Percentiles rank a stretch among this genome's conserved stretches.
Evolutionary conservation across 2,888 invertebrate genomes (phyloP).

Genomic region (Criorhina ranunculi): DNA sequence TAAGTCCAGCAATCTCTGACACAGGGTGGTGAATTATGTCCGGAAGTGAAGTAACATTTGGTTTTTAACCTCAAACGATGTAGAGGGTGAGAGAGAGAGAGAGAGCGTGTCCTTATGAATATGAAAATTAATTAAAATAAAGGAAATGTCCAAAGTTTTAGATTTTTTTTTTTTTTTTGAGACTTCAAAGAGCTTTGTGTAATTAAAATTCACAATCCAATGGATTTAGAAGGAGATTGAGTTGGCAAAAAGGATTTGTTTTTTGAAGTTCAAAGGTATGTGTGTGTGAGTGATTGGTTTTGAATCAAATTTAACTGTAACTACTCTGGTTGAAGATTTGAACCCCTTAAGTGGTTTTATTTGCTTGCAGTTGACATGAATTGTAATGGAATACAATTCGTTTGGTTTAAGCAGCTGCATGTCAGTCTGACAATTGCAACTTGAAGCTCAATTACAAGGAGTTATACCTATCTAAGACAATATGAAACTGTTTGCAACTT

Average conservation of each 20-base stretch:
- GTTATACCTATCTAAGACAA: no score
- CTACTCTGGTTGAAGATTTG: no score
- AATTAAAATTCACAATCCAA: slow-evolving; percentile 41
- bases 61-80: slow-evolving; percentile 28
- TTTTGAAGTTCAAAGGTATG: not conserved
- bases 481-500: no score
- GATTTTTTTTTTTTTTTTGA: slow-evolving; percentile 1
- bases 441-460: no score
- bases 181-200: slow-evolving; percentile 9
- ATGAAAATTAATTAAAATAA: slow-evolving; percentile 45
- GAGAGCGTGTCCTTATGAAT: slow-evolving; percentile 1
- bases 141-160: slow-evolving; percentile 25
- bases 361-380: no score
- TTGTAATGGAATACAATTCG: no score
- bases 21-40: slow-evolving; percentile 27
- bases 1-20: slow-evolving; percentile 41
- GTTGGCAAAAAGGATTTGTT: not conserved
- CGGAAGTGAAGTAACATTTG: slow-evolving; percentile 39
- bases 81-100: no score
- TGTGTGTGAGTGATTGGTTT: not conserved
- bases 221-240: slow-evolving; percentile 10
- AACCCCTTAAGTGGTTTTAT: no score
- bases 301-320: no score
- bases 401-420: no score
- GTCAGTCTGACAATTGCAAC: no score